Evolutionary conservation across 2,888 invertebrate genomes (phyloP), one percentile per base, ranked within the genome.

Genomic region (Rugalucina vietnamica): DNA sequence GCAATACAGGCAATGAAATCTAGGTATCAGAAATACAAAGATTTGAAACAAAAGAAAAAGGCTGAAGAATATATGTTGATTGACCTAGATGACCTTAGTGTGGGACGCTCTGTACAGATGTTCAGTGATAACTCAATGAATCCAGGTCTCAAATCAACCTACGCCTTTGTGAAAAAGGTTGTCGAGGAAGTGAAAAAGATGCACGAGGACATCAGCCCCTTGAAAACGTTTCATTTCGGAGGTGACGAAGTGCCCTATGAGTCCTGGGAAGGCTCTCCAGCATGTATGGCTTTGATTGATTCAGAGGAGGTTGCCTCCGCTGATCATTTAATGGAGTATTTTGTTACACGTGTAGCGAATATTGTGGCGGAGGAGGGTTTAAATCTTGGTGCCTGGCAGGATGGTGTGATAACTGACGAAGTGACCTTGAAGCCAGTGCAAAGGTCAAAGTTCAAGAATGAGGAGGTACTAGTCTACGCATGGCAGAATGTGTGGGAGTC

Each of bases 401-500:
- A 91, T 85, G 91, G 90, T 10, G 86, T 91, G 24, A 89, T 91
- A 43, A 85, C 88, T 32, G 88, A 89, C 85, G 89, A 90, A 39
- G 43, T 76, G 8, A 77, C 71, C 34, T 29, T 88, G 10, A 65
- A 80, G 50, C 90, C 90, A 27, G 85, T 90, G 24, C 60, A 84
- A 69, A 87, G 88, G 78, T 54, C 80, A 27, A 86, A 86, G 73
- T 90, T 92, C 73, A 86, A 87, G 49, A 90, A 85, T 75, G 82
- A 90, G 57, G 88, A 90, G 36, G 92, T 92, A 57, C 76, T 87
- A 77, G 91, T 91, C 10, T 91, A 93, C 88, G 91, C 92, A 12
- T 94, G 94, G 94, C 91, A 93, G 84, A 94, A 94, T 88, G 91
- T 93, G 0, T 94, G 93, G 93, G 93, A 93, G 75, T 91, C 91